phyloP scores from a whole-genome alignment of 2,888 invertebrate genomes.

The Ophioninae sp. region DNA sequence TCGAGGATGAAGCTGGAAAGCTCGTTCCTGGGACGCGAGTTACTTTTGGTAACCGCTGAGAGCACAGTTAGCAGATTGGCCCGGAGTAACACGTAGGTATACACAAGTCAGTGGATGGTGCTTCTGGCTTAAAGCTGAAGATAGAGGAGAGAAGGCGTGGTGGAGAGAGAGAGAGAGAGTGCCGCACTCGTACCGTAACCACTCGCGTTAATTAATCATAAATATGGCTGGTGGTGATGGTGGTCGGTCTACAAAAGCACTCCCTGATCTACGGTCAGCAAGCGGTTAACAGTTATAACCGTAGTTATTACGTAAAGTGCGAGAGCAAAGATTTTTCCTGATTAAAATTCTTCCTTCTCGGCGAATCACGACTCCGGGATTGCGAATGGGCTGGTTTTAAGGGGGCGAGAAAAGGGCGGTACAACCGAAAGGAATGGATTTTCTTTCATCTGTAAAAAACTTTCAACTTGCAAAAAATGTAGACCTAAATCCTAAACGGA shows the following conservation, averaged over 20 bases:
- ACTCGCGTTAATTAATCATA: constrained; percentile 61
- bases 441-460: too few relatives aligned
- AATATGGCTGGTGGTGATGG: constrained; percentile 18
- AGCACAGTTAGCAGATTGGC: constrained; percentile 59
- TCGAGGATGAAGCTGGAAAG: neutral
- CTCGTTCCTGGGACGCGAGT: constrained; percentile 7
- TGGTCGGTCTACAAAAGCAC: neutral
- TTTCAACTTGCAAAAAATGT: too few relatives aligned
- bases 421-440: too few relatives aligned
- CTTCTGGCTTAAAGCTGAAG: constrained; percentile 8
- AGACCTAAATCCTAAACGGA: too few relatives aligned
- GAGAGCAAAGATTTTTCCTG: constrained; percentile 6
- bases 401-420: too few relatives aligned
- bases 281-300: constrained; percentile 24
- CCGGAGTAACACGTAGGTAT: constrained; percentile 22
- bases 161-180: neutral
- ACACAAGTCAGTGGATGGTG: constrained; percentile 17
- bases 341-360: neutral
- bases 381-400: too few relatives aligned
- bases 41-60: constrained; percentile 53
- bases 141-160: constrained; percentile 24
- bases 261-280: constrained; percentile 26
- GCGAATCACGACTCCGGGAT: neutral
- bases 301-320: constrained; percentile 31
- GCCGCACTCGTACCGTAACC: constrained; percentile 34